A percentile compares a stretch with the other conserved stretches of the same genome.
These are phyloP conservation scores for Limenitis camilla DNA, from an alignment of 2,888 invertebrate genomes.

Conservation along the genomic window DNA sequence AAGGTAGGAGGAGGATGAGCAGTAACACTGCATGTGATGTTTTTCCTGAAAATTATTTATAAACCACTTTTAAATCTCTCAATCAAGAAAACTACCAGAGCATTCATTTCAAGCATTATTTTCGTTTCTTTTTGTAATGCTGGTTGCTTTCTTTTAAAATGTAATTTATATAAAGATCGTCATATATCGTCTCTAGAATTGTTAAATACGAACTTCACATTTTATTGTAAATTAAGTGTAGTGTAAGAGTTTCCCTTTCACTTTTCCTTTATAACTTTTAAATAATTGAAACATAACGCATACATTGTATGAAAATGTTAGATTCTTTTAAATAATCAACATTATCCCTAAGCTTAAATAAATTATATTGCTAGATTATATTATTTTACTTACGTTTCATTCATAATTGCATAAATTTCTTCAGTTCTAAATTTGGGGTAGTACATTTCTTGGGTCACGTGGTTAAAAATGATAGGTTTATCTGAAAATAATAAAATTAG, in stretches of 20 bases:
- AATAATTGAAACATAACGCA: not conserved
- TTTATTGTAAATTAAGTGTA: no score
- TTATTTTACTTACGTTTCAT: constrained; percentile 51
- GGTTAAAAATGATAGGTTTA: constrained; percentile 50
- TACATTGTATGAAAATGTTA: not conserved
- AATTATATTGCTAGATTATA: not conserved
- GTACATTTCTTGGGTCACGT: constrained; percentile 38
- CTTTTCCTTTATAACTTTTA: not conserved
- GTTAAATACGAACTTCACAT: no score
- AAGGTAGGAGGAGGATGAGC: constrained; percentile 55
- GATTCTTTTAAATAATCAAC: not conserved
- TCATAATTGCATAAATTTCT: constrained; percentile 59
- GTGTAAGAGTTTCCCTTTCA: not conserved
- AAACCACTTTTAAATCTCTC: no score
- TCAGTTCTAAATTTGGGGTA: constrained; percentile 43
- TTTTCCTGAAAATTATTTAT: constrained; percentile 45
- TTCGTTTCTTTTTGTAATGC: no score
- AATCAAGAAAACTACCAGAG: no score
- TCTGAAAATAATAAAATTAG: constrained; percentile 41
- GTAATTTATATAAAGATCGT: no score
- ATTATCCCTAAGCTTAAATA: not conserved
- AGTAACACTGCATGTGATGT: constrained; percentile 55
- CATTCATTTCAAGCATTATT: no score
- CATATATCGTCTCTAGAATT: no score
- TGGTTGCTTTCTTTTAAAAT: no score